Percentiles rank a stretch among this genome's conserved stretches.
Conservation (phyloP, 2,113 vertebrate genomes). For the Cyanoderma ruficeps region DNA sequence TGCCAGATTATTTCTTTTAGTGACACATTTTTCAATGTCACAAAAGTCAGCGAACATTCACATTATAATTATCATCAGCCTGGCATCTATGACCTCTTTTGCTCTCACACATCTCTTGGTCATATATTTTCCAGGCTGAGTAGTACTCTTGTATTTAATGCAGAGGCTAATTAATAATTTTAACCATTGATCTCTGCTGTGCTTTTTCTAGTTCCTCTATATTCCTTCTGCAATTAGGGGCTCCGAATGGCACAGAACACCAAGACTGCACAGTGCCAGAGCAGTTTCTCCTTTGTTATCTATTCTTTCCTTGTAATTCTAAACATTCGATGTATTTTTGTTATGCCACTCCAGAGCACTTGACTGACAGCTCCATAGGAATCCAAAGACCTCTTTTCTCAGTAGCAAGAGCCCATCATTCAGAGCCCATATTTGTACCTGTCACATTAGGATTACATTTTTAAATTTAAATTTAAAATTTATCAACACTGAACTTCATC, state of each 20-base stretch:
- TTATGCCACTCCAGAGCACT: neutral
- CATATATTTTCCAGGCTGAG: neutral
- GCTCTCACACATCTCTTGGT: accelerated
- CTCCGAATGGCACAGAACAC: neutral
- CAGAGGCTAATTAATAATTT: neutral
- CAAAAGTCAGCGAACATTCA: accelerated
- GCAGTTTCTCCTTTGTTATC: neutral
- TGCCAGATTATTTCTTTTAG: neutral
- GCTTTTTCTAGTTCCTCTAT: neutral
- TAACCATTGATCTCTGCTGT: neutral
- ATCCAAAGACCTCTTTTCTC: neutral
- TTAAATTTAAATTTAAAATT: neutral
- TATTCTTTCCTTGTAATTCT: neutral
- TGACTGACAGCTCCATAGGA: neutral
- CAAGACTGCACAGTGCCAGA: neutral
- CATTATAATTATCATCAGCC: neutral
- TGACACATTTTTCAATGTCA: neutral
- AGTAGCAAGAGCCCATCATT: neutral
- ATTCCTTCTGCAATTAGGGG: neutral
- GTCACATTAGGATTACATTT: neutral
- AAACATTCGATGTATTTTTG: neutral
- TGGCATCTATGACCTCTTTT: neutral
- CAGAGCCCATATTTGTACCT: neutral
- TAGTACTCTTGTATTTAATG: neutral
- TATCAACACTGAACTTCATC: neutral